Base-by-base conservation (phyloP, 2,888 invertebrate species). In the Lacanobia oleracea region DNA sequence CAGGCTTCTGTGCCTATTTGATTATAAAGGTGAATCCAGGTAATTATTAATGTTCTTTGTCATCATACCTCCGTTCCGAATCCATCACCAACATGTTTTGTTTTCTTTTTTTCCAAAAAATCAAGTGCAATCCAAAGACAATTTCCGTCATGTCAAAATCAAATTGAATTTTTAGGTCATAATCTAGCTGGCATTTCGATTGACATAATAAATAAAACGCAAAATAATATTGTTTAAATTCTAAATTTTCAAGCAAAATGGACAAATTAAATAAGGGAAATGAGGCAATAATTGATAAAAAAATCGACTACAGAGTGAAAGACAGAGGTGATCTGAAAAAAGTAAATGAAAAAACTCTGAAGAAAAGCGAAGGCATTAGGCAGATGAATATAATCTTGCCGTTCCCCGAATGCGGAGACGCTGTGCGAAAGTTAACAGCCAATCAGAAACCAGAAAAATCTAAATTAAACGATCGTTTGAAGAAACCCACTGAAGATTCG, bases 381-480 rank as follows among this genome's bases (percentile, higher is more conserved):
- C 54, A 67, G 1, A 21, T 62, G 1, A 67, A 64, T n/a, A 33
- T 69, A 2, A 67, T 75, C 62, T 33, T 81, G 48, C 40, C 51
- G 1, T 69, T 82, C 12, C 75, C 82, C 0, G 91, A 90, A 12
- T 73, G 88, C 6, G 91, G 90, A 0, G 91, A 91, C 60, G 70
- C 85, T 0, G 74, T 61, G 8, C 48, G 40, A 4, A 78, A 80
- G 48, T 7, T 14, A 21, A 2, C 7, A 10, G 53, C 10, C 14
- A 48, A 66, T 61, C n/a, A 70, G 54, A 81, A 70, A 43, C 33
- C 53, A 27, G 60, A 56, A 37, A 62, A 67, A 48, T n/a, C 10
- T 0, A 75, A 37, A 65, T 14, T 23, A 43, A 77, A 60, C 48
- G 16, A 14, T 0, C 37, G 66, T 10, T 33, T 74, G 37, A 71